A percentile compares a stretch with the other conserved stretches of the same genome.
These are phyloP conservation scores for Allobates femoralis DNA, from an alignment of 2,797 vertebrate genomes.

Conservation along the genomic window DNA sequence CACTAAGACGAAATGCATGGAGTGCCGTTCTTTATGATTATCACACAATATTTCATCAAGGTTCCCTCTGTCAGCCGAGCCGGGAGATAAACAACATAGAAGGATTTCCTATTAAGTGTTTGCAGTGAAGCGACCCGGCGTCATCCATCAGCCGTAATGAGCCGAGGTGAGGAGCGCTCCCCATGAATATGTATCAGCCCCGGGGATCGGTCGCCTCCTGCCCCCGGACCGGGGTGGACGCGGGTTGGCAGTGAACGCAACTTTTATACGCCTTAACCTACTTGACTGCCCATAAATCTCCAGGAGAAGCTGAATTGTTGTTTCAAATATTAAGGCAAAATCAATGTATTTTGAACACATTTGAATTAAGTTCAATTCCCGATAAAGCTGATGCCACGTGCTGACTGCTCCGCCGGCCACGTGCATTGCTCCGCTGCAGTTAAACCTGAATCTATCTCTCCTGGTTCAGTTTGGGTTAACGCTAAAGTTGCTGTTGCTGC, in stretches of 20 bases:
- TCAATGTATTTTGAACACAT: no score
- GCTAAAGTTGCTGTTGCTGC: no score
- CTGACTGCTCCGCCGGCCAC: no score
- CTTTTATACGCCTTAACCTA: neutral
- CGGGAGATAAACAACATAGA: neutral
- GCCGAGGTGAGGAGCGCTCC: neutral
- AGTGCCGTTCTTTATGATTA: neutral
- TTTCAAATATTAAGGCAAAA: no score
- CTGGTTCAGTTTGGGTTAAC: no score
- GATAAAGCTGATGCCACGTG: no score
- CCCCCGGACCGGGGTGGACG: neutral
- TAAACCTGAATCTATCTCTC: no score
- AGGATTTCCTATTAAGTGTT: slow-evolving; percentile 49
- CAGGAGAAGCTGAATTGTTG: no score
- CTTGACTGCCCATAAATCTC: neutral
- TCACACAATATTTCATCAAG: slow-evolving; percentile 1
- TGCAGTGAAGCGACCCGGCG: neutral
- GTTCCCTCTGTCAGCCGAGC: neutral
- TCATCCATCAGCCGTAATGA: slow-evolving; percentile 49
- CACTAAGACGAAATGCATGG: no score
- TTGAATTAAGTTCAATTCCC: no score
- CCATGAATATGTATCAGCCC: slow-evolving; percentile 23
- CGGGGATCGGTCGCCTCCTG: neutral
- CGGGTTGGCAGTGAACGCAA: neutral
- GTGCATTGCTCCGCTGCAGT: no score